phyloP scores from a whole-genome alignment of 2,888 invertebrate species.

The Cephus rjabovi region DNA sequence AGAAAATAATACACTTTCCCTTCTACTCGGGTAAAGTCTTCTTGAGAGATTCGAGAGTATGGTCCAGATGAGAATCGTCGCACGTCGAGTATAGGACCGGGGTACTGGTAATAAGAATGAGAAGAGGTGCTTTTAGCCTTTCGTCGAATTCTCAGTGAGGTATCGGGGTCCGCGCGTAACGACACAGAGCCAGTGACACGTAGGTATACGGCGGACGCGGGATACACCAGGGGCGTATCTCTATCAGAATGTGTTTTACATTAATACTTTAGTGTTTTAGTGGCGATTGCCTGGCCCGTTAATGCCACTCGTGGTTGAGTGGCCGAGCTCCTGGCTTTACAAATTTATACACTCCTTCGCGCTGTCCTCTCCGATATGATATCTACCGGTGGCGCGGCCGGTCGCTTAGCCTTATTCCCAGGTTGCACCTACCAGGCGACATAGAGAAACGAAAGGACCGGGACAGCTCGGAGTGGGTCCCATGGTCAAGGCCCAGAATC shows the following conservation, averaged over 20 bases:
- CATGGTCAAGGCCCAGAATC: constrained; percentile 1
- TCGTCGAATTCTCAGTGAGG: not conserved
- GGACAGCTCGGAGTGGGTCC: not conserved
- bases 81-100: not conserved
- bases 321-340: constrained; percentile 60
- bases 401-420: constrained; percentile 43
- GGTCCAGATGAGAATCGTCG: not conserved
- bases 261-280: constrained; percentile 65
- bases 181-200: not conserved
- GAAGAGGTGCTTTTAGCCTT: constrained; percentile 5
- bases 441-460: not conserved
- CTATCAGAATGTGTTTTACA: constrained; percentile 66
- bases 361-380: constrained; percentile 56
- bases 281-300: constrained; percentile 62
- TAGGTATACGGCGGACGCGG: not conserved
- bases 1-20: not conserved
- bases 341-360: constrained; percentile 58
- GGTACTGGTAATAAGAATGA: not conserved
- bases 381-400: constrained; percentile 42
- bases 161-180: not conserved
- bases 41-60: not conserved
- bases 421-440: constrained; percentile 31
- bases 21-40: not conserved
- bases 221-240: constrained; percentile 52
- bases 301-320: constrained; percentile 61